A percentile compares a stretch with the other conserved stretches of the same genome.
phyloP scores from a whole-genome alignment of 2,113 vertebrate species.

The Pampusana beccarii region DNA sequence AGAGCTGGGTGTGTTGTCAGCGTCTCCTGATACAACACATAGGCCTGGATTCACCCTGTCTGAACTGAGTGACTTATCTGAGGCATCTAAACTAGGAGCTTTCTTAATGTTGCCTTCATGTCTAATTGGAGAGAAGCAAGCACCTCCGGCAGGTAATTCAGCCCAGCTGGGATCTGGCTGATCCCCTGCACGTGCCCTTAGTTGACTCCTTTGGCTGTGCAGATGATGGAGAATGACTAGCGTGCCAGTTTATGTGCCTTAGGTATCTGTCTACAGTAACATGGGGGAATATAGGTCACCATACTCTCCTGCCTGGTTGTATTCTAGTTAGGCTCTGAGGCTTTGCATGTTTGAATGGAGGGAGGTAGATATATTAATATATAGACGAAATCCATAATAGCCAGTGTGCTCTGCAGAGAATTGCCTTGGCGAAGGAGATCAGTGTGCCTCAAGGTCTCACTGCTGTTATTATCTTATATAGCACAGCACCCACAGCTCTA shows the following conservation, averaged over 20 bases:
- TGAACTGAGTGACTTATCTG: background rate
- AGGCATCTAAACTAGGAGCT: background rate
- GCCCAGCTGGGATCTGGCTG: background rate
- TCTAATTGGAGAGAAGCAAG: background rate
- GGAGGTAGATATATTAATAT: background rate
- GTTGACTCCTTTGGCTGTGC: background rate
- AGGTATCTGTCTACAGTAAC: background rate
- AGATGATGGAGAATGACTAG: background rate
- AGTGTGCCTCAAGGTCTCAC: background rate
- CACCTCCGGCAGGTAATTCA: background rate
- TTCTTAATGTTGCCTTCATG: background rate
- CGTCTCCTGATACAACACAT: background rate
- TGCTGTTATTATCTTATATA: background rate
- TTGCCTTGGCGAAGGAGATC: background rate
- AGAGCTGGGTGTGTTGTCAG: background rate
- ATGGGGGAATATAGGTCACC: background rate
- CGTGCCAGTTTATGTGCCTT: background rate
- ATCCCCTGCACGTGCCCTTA: background rate
- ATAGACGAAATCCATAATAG: background rate
- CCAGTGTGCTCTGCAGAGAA: background rate
- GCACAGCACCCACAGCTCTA: background rate
- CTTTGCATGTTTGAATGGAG: background rate
- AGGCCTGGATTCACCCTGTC: fast-evolving
- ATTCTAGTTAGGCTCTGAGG: background rate
- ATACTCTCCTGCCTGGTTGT: background rate